Base-by-base conservation (phyloP, 2,797 vertebrate species). In the Hirundo rustica region DNA sequence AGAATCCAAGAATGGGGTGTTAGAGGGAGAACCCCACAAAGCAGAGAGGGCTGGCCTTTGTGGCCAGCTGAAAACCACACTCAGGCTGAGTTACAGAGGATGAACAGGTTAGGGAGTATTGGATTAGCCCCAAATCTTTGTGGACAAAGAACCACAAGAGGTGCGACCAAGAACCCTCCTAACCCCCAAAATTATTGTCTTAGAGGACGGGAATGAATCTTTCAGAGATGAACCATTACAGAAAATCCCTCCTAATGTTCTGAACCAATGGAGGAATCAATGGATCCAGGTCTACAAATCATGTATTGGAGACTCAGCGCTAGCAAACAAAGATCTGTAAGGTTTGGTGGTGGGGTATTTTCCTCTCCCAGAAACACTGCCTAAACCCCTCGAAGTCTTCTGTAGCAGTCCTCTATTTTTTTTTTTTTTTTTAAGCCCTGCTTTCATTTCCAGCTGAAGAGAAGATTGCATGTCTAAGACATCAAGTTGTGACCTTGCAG, bases 401-500 rank as follows among this genome's bases (percentile, higher is more conserved):
- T 84, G 10, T 77, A 93, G 84, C 36, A 30, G 23, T 53, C n/a
- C 7, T 29, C 13, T 32, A 1, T 32, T 7, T 34, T 12, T 7
- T 22, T 4, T 8, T 38, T n/a, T 76, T 77, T 50, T 30, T 36
- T 47, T 8, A 47, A 95, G 29, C 40, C 22, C 19, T 66, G 42
- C 45, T 92, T 92, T 95, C 77, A 62, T 82, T 89, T 92, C 65
- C 60, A 94, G 45, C 54, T 93, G 85, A 93, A 94, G 91, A 74
- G 83, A 92, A 89, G 73, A 85, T 93, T 92, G 96, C 96, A 85
- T 88, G 87, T 88, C 93, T 96, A 78, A 90, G 74, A 96, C 96
- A 97, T 96, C 92, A 95, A 95, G 82, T 93, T 93, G 89, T 93
- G 88, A 95, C 96, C 89, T 97, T 96, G 92, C 15, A 71, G 95